Conservation (phyloP, 2,888 invertebrate genomes). For the Augochlorella aurata region DNA sequence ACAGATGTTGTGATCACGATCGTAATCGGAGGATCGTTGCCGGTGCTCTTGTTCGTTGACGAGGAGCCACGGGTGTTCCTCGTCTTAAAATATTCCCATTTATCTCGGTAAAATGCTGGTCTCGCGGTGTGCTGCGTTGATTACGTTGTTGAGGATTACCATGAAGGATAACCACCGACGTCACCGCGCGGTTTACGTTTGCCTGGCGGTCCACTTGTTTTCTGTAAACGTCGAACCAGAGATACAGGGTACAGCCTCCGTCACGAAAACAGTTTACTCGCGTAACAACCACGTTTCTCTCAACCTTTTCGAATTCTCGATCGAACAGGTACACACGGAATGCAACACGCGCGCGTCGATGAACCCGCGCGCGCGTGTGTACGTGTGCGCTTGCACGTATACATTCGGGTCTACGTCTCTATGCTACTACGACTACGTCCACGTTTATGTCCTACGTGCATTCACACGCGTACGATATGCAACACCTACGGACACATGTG, state of each 20-base stretch:
- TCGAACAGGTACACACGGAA: slow-evolving; percentile 21
- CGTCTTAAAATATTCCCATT: slow-evolving; percentile 12
- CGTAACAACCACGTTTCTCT: slow-evolving; percentile 33
- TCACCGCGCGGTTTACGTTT: slow-evolving; percentile 23
- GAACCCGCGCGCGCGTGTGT: neutral
- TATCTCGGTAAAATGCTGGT: neutral
- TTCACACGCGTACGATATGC: too few relatives aligned
- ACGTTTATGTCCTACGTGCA: too few relatives aligned
- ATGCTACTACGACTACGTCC: too few relatives aligned
- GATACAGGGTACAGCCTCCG: slow-evolving; percentile 33
- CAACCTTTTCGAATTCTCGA: slow-evolving; percentile 31
- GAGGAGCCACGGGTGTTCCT: neutral
- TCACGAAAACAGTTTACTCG: slow-evolving; percentile 24
- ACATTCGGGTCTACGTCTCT: neutral
- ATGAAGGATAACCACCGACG: neutral
- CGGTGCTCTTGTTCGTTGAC: slow-evolving; percentile 15
- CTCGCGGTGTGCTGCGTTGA: neutral
- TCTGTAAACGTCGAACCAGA: slow-evolving; percentile 20
- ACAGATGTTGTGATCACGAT: slow-evolving; percentile 51
- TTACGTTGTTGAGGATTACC: neutral
- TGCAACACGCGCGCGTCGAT: neutral
- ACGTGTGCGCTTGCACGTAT: neutral
- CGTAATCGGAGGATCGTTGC: slow-evolving; percentile 2
- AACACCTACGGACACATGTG: too few relatives aligned
- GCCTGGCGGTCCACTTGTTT: slow-evolving; percentile 17